Conservation (phyloP, 2,113 vertebrate genomes). For the Oostethus manadensis region DNA sequence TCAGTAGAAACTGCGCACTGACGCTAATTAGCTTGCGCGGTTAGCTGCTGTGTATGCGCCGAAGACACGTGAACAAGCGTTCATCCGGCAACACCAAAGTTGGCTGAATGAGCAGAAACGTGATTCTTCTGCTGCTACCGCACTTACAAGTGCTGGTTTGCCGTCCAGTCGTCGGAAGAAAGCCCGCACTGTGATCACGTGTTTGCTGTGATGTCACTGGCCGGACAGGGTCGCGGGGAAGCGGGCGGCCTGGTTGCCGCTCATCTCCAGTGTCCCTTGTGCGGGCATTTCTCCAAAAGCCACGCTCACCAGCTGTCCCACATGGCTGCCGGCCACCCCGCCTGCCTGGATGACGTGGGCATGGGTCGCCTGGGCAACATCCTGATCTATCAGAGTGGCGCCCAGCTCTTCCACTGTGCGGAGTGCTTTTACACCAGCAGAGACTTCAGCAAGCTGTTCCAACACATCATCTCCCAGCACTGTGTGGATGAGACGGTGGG, state of each 20-base stretch:
- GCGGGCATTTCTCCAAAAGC: constrained; percentile 49
- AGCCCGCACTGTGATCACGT: no score
- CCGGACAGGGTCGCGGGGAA: constrained; percentile 9
- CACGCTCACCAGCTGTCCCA: constrained; percentile 58
- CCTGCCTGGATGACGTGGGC: constrained; percentile 21
- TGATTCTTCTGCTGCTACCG: no score
- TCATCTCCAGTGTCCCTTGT: constrained; percentile 51
- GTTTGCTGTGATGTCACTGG: constrained; percentile 16
- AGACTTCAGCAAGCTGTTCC: constrained; percentile 55
- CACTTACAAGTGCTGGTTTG: no score
- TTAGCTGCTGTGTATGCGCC: neutral
- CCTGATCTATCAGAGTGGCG: constrained; percentile 53
- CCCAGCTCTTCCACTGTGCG: constrained; percentile 55
- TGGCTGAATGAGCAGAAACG: no score
- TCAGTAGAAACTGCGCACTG: no score
- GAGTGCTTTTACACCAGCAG: constrained; percentile 51
- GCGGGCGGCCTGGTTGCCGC: constrained; percentile 7
- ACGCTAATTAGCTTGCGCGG: neutral
- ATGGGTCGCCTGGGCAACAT: constrained; percentile 58
- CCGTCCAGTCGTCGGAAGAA: no score
- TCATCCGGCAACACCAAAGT: no score
- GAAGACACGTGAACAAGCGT: no score
- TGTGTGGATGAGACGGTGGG: constrained; percentile 29
- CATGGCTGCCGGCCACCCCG: constrained; percentile 43
- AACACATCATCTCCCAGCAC: constrained; percentile 54